Percentiles rank a stretch among this genome's conserved stretches.
Evolutionary conservation across 2,113 vertebrate species (phyloP).

Genomic region (Phalacrocorax brasilianus): DNA sequence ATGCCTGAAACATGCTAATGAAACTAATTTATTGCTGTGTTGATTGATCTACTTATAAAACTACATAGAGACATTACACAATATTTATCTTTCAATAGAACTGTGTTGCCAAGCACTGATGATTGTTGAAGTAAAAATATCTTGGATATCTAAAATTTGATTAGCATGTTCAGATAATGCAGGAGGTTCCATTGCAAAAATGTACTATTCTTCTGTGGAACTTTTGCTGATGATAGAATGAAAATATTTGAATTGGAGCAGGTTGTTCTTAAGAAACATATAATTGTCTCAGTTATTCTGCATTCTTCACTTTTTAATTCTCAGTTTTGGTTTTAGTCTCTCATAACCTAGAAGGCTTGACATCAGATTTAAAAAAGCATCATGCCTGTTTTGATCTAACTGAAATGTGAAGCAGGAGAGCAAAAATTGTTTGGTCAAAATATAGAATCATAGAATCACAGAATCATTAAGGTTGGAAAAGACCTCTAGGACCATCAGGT

Average conservation of each 20-base stretch:
- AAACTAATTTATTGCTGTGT: conserved; percentile 43
- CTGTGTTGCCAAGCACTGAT: conserved; percentile 43
- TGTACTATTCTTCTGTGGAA: not conserved
- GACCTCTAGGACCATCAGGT: too few relatives aligned
- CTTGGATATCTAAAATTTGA: not conserved
- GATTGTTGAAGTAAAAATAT: conserved; percentile 29
- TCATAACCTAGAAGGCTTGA: not conserved
- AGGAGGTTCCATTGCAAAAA: not conserved
- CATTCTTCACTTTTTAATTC: not conserved
- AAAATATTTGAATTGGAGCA: not conserved
- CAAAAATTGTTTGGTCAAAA: not conserved
- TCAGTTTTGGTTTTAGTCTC: conserved; percentile 5
- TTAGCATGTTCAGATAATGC: not conserved
- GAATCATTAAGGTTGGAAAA: too few relatives aligned
- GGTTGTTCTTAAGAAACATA: not conserved
- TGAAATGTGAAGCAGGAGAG: conserved; percentile 19
- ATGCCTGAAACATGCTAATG: conserved; percentile 40
- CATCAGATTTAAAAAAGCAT: conserved; percentile 12
- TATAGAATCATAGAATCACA: not conserved
- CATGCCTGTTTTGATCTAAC: not conserved
- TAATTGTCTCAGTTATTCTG: not conserved
- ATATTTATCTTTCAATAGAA: conserved; percentile 26
- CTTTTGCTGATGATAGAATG: not conserved
- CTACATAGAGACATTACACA: not conserved
- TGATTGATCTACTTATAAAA: conserved; percentile 19